Evolutionary conservation across 2,113 vertebrate genomes (phyloP).

Genomic region (Penelope pileata): DNA sequence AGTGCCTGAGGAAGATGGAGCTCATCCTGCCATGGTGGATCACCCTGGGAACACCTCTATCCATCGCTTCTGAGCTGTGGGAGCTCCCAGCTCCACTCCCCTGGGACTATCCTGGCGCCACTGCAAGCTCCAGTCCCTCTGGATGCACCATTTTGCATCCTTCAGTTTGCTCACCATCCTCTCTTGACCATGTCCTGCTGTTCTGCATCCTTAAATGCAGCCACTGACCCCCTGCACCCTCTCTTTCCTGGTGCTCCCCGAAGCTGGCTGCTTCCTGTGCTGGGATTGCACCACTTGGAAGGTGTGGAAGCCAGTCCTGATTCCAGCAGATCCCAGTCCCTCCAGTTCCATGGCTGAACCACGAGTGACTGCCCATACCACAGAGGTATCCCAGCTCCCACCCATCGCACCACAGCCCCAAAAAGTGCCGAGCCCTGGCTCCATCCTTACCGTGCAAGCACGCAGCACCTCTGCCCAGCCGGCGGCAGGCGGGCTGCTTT

Average conservation of each 20-base stretch:
- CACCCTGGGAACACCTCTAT: fast-evolving
- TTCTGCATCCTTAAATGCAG: neutral
- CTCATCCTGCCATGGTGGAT: fast-evolving
- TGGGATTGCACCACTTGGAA: neutral
- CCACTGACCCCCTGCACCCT: neutral
- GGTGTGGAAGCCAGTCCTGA: neutral
- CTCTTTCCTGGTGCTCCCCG: neutral
- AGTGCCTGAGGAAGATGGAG: neutral
- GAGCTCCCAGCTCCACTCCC: neutral
- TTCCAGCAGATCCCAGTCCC: neutral
- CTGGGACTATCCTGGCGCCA: fast-evolving
- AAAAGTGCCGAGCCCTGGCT: neutral
- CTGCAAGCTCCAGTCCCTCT: fast-evolving
- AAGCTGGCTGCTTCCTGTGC: neutral
- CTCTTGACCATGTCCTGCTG: neutral
- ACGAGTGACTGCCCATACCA: neutral
- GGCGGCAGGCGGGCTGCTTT: neutral
- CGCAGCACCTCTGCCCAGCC: neutral
- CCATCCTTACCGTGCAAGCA: neutral
- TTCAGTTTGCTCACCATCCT: neutral
- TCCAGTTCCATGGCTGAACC: neutral
- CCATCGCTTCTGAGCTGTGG: neutral
- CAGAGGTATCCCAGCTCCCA: neutral
- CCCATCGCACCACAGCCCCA: neutral
- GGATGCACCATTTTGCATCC: fast-evolving